phyloP scores from a whole-genome alignment of 2,797 vertebrate species.

The Pseudomugil gertrudae region DNA sequence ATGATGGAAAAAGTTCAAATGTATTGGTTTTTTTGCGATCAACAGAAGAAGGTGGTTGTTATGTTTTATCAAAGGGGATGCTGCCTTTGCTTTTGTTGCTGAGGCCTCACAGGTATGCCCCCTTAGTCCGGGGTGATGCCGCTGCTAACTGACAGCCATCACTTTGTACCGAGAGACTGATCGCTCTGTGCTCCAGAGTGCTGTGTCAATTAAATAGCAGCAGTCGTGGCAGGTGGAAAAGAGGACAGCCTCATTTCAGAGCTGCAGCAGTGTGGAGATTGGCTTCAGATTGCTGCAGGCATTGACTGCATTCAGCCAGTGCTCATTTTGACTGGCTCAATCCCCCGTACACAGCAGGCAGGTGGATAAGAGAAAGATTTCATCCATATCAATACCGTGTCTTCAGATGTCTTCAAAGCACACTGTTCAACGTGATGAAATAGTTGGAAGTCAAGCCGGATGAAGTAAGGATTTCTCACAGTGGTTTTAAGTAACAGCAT shows the following conservation, averaged over 20 bases:
- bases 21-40: conserved; percentile 29
- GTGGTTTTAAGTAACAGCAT: conserved; percentile 8
- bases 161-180: conserved; percentile 64
- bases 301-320: conserved; percentile 49
- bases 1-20: conserved; percentile 35
- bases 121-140: conserved; percentile 32
- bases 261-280: conserved; percentile 63
- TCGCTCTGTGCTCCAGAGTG: conserved; percentile 55
- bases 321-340: conserved; percentile 52
- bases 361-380: conserved; percentile 51
- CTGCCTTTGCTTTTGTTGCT: conserved; percentile 16
- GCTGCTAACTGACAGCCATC: conserved; percentile 69
- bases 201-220: conserved; percentile 66
- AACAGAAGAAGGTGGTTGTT: conserved; percentile 36
- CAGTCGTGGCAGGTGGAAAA: conserved; percentile 47
- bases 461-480: conserved; percentile 11
- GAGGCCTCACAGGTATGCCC: conserved; percentile 17
- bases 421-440: conserved; percentile 37
- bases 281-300: conserved; percentile 66
- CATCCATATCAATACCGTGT: conserved; percentile 39
- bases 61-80: conserved; percentile 31
- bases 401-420: conserved; percentile 46
- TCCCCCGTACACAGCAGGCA: conserved; percentile 43
- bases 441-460: conserved; percentile 7
- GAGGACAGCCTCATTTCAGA: conserved; percentile 63